Percentiles rank a stretch among this genome's conserved stretches.
Evolutionary conservation across 2,113 vertebrate species (phyloP).

Genomic region (Tricholaema leucomelas): DNA sequence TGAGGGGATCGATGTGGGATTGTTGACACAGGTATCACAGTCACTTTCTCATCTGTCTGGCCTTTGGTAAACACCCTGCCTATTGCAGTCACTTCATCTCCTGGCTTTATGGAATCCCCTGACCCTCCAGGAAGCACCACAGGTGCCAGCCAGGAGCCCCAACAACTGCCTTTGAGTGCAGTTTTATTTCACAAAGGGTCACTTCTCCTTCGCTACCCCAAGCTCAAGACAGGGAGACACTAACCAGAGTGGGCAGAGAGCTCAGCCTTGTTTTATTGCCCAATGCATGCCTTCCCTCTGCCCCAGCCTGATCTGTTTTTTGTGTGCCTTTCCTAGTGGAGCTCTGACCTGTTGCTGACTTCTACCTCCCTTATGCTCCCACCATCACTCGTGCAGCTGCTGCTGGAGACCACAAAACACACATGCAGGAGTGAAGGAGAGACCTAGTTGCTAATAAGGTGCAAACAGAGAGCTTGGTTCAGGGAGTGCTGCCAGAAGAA

Average conservation of each 20-base stretch:
- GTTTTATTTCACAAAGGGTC: neutral
- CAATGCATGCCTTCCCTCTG: neutral
- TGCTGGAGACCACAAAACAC: neutral
- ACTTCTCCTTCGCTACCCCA: neutral
- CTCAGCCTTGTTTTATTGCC: constrained; percentile 13
- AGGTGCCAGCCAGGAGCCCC: neutral
- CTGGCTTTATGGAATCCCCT: neutral
- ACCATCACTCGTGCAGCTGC: neutral
- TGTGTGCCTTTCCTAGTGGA: neutral
- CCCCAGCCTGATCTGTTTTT: constrained; percentile 1
- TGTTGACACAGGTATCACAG: neutral
- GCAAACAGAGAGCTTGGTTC: neutral
- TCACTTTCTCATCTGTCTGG: neutral
- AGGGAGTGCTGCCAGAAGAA: neutral
- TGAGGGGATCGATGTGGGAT: accelerated
- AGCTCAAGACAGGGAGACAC: neutral
- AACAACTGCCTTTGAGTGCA: neutral
- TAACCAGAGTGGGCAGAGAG: neutral
- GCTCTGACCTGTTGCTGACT: neutral
- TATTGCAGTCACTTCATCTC: neutral
- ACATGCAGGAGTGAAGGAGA: neutral
- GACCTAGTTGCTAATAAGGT: neutral
- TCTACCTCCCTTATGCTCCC: neutral
- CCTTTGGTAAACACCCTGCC: neutral
- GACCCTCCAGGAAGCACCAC: neutral